A percentile compares a stretch with the other conserved stretches of the same genome.
These are phyloP conservation scores for Aplochiton taeniatus DNA, from an alignment of 2,797 vertebrate genomes.

Conservation along the genomic window DNA sequence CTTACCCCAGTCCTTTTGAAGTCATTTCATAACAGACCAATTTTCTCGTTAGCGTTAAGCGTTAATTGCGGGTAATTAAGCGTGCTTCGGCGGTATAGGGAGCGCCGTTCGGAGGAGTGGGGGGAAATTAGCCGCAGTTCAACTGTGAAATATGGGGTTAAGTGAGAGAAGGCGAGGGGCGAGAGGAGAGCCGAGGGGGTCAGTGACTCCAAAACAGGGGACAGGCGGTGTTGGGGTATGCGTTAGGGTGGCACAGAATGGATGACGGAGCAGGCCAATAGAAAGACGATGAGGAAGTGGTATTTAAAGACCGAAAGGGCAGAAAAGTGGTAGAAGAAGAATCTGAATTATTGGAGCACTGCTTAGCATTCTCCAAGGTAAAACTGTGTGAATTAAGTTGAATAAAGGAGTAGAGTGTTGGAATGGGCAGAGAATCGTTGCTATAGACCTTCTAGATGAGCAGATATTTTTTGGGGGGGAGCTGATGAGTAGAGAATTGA, in stretches of 20 bases:
- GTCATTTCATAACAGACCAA: slow-evolving; percentile 80
- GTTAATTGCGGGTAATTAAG: slow-evolving; percentile 85
- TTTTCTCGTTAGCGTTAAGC: slow-evolving; percentile 79
- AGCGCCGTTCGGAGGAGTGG: slow-evolving; percentile 67
- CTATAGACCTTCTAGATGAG: too few relatives aligned
- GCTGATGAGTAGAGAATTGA: too few relatives aligned
- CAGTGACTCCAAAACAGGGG: slow-evolving; percentile 64
- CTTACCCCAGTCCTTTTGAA: slow-evolving; percentile 70
- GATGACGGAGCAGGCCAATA: neutral
- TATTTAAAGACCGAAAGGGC: neutral
- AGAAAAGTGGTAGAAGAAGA: neutral
- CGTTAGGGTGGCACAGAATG: slow-evolving; percentile 6
- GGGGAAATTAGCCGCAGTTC: slow-evolving; percentile 80
- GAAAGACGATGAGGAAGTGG: neutral
- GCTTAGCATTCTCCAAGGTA: too few relatives aligned
- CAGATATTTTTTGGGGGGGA: too few relatives aligned
- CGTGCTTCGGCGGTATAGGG: slow-evolving; percentile 70
- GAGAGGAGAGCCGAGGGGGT: slow-evolving; percentile 59
- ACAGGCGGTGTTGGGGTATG: slow-evolving; percentile 33
- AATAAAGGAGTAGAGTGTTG: too few relatives aligned
- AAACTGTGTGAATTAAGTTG: too few relatives aligned
- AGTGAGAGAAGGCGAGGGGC: slow-evolving; percentile 66
- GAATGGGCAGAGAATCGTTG: too few relatives aligned
- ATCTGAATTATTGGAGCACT: neutral
- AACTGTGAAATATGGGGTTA: slow-evolving; percentile 84